These are phyloP conservation scores for Synaphobranchus kaupii DNA, from an alignment of 2,797 vertebrate genomes.

Conservation along the genomic window DNA sequence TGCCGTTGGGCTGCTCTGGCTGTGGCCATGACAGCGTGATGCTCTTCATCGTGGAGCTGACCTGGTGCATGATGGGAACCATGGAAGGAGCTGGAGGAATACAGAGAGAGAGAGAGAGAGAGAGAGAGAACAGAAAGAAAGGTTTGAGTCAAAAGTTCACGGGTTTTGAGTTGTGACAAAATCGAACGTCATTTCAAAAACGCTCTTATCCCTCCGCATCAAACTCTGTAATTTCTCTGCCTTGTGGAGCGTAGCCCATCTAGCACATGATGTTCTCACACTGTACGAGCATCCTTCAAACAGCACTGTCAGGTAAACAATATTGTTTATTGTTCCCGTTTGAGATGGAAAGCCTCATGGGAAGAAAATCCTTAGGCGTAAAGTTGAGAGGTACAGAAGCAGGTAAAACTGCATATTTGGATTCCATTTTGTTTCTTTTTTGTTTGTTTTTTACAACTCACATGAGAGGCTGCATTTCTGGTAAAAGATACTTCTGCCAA, in stretches of 20 bases:
- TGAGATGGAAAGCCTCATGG: not conserved
- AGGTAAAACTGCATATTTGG: not conserved
- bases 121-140: not conserved
- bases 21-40: conserved; percentile 95
- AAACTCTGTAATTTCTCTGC: not conserved
- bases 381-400: not conserved
- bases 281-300: not conserved
- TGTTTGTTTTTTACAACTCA: no score
- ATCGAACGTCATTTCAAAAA: not conserved
- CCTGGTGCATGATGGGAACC: conserved; percentile 96
- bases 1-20: conserved; percentile 92
- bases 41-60: conserved; percentile 92
- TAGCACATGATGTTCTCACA: not conserved
- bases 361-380: not conserved
- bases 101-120: conserved; percentile 32
- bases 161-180: not conserved
- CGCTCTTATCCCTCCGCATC: not conserved
- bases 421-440: not conserved
- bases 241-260: not conserved
- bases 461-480: not conserved
- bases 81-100: conserved; percentile 82
- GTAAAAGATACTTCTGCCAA: not conserved
- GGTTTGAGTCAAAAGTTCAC: not conserved
- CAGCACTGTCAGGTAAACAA: not conserved
- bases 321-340: not conserved